These are phyloP conservation scores for Sander vitreus DNA, from an alignment of 2,113 vertebrate genomes.

Conservation along the genomic window DNA sequence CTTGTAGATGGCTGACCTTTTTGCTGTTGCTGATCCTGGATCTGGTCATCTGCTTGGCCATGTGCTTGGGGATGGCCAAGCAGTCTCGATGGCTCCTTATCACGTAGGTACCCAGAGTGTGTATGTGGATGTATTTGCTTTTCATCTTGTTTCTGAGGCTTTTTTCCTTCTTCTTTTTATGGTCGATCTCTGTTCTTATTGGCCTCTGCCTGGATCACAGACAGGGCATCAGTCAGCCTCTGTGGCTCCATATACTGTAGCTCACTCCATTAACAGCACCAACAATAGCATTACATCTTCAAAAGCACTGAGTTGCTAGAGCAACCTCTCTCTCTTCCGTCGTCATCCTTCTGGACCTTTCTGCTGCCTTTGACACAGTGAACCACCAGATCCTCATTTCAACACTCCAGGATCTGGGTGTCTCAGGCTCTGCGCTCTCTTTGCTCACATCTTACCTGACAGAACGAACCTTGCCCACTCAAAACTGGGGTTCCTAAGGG, in stretches of 20 bases:
- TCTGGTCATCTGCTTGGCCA: slow-evolving; percentile 90
- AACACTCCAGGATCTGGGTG: too few relatives aligned
- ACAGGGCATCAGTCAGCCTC: slow-evolving; percentile 30
- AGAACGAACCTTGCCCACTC: too few relatives aligned
- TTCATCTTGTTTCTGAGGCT: not conserved
- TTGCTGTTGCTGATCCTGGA: slow-evolving; percentile 93
- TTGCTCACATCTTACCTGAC: too few relatives aligned
- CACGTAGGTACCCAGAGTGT: slow-evolving; percentile 84
- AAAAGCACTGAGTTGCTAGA: not conserved
- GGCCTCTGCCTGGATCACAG: not conserved
- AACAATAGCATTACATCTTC: slow-evolving; percentile 28
- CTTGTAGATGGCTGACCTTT: slow-evolving; percentile 93
- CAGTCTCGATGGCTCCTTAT: slow-evolving; percentile 90
- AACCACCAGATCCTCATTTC: too few relatives aligned
- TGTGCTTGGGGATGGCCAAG: slow-evolving; percentile 93
- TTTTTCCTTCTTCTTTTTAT: not conserved
- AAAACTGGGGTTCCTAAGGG: too few relatives aligned
- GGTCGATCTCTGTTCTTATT: slow-evolving; percentile 1
- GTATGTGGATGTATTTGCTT: not conserved
- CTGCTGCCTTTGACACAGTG: too few relatives aligned
- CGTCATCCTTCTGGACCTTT: too few relatives aligned
- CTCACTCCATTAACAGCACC: slow-evolving; percentile 43
- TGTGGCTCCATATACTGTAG: slow-evolving; percentile 34
- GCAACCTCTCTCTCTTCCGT: too few relatives aligned
- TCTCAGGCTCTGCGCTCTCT: too few relatives aligned